Base-by-base conservation (phyloP, 2,797 vertebrate species). In the Sebastes flavidus region DNA sequence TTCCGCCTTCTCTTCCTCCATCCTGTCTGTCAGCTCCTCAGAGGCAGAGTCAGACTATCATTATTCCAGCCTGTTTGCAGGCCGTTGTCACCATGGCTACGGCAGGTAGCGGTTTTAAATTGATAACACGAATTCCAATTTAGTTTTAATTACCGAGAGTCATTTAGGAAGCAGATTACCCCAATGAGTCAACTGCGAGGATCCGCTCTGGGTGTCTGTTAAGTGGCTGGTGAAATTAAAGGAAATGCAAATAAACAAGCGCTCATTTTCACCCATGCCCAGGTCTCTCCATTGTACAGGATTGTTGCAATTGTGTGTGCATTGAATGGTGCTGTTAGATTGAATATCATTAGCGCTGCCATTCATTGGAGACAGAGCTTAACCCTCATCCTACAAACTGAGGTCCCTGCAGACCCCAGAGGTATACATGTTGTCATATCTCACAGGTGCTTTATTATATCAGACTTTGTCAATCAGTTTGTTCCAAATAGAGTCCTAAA, bases 71-170 rank as follows among this genome's bases (percentile, higher is more conserved):
- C 68, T 69, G 73, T 90, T 88, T 87, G 77, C 69, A 73, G 84
- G 84, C 86, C 77, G 55, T 82, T 49, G 87, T 94, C 72, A 4
- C 91, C 87, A 93, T 94, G 91, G 90, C 84, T 87, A 94, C 90
- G 3, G 84, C 84, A 92, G 90, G 91, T 90, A 89, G 89, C 75
- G 52, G 75, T 88, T 93, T 90, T 81, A 89, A 88, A 84, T 86
- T 85, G 88, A 91, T 92, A 91, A 92, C 85, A 82, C 29, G 30
- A 90, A 90, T 87, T 86, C 81, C 84, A 91, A 91, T 95, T 91
- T 87, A 82, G 77, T 91, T 93, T 93, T 90, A 92, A 90, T 93
- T 93, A 91, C 89, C 6, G 27, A 38, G 77, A 93, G 87, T 88
- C 80, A 85, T 91, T 91, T 84, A 88, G 84, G 72, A 91, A 77